Conservation (phyloP, 2,113 vertebrate genomes). For the Heteronetta atricapilla region DNA sequence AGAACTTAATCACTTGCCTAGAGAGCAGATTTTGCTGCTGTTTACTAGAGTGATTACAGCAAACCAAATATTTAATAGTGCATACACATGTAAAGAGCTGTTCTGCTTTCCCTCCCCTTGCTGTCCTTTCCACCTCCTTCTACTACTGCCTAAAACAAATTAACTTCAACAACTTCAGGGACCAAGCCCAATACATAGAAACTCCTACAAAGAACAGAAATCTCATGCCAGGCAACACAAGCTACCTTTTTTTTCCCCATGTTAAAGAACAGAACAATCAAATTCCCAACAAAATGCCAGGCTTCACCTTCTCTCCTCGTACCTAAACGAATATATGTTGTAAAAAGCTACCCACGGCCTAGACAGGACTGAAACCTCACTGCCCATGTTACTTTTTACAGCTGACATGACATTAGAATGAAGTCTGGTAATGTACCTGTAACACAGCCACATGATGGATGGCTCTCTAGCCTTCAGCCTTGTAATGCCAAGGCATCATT, state of each 20-base stretch:
- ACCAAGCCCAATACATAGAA: fast-evolving
- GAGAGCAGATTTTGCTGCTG: neutral
- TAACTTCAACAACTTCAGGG: neutral
- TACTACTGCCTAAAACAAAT: neutral
- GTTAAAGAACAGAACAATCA: neutral
- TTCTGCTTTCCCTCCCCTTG: neutral
- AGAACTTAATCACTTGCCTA: neutral
- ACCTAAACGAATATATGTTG: fast-evolving
- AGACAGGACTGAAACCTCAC: neutral
- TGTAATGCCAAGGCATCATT: fast-evolving
- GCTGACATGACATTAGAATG: fast-evolving
- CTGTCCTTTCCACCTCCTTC: neutral
- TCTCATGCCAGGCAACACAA: fast-evolving
- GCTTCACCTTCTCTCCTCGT: neutral
- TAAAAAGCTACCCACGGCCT: fast-evolving
- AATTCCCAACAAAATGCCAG: no score
- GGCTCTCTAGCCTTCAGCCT: neutral
- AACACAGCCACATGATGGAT: fast-evolving
- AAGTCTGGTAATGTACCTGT: fast-evolving
- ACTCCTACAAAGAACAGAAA: neutral
- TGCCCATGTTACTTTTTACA: fast-evolving
- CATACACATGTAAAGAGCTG: neutral
- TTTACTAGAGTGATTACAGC: neutral
- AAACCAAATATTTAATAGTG: neutral
- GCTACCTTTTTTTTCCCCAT: fast-evolving